Conservation (phyloP, 2,797 vertebrate species). For the Lacerta viridis region DNA sequence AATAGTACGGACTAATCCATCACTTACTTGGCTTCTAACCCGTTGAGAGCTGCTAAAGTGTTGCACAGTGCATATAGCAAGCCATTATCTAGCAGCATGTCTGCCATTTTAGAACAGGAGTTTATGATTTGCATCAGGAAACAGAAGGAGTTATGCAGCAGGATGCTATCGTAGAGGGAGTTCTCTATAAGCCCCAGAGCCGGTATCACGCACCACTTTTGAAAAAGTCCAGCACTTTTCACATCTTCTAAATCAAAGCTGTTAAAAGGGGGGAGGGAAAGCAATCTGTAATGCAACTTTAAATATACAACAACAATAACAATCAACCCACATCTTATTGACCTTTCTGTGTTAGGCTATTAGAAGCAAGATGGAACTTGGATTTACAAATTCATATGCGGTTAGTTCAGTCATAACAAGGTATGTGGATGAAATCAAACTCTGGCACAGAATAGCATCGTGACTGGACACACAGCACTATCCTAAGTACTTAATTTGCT, state of each 20-base stretch:
- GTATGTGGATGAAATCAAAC: not conserved
- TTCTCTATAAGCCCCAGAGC: slow-evolving; percentile 95
- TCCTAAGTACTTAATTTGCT: slow-evolving; percentile 4
- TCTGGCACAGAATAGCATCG: not conserved
- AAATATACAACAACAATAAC: not conserved
- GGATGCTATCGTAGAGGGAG: slow-evolving; percentile 91
- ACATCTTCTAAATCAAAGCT: slow-evolving; percentile 95
- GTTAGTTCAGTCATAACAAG: not conserved
- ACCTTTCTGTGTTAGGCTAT: not conserved
- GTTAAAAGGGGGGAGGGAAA: slow-evolving; percentile 24
- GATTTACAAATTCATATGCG: not conserved
- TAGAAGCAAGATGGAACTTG: not conserved
- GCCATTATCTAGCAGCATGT: slow-evolving; percentile 96
- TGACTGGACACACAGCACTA: not conserved
- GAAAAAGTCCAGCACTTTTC: slow-evolving; percentile 91
- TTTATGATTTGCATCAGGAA: slow-evolving; percentile 95
- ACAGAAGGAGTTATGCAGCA: slow-evolving; percentile 93
- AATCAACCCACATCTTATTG: not conserved
- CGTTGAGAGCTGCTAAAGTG: slow-evolving; percentile 93
- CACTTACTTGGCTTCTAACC: slow-evolving; percentile 94
- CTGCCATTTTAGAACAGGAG: slow-evolving; percentile 95
- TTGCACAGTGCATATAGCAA: slow-evolving; percentile 97
- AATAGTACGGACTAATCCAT: slow-evolving; percentile 43
- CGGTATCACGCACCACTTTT: slow-evolving; percentile 94
- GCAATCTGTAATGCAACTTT: slow-evolving; percentile 35